Evolutionary conservation across 2,797 vertebrate genomes (phyloP).

Genomic region (Amphiprion clarkii): DNA sequence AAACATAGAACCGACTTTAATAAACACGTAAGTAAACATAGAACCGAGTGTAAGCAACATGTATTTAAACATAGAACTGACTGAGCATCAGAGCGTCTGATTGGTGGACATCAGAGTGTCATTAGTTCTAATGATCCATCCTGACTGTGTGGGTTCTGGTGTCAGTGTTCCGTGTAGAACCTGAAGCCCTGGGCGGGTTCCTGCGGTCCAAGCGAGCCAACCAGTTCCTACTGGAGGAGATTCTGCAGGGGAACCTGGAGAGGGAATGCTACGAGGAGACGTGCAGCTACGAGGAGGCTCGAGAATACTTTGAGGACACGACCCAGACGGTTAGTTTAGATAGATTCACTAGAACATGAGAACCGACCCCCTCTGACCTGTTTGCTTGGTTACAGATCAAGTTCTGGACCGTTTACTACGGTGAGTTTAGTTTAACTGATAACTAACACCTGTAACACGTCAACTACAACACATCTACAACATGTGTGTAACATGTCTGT

Average conservation of each 20-base stretch:
- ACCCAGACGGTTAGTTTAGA: slow-evolving; percentile 77
- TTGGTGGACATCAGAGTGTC: too few species aligned
- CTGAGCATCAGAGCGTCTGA: too few species aligned
- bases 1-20: too few species aligned
- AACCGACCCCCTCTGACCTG: neutral
- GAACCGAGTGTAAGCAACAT: too few species aligned
- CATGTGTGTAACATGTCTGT: too few species aligned
- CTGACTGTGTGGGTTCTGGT: too few species aligned
- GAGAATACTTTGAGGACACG: slow-evolving; percentile 89
- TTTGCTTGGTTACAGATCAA: slow-evolving; percentile 73
- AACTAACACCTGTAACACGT: too few species aligned
- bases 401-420: slow-evolving; percentile 88
- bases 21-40: too few species aligned
- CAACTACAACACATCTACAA: too few species aligned
- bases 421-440: slow-evolving; percentile 74
- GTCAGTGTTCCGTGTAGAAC: too few species aligned
- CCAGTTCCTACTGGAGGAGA: slow-evolving; percentile 87
- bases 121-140: too few species aligned
- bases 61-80: too few species aligned
- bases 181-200: slow-evolving; percentile 77
- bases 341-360: neutral
- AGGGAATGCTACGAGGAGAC: slow-evolving; percentile 91
- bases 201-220: slow-evolving; percentile 85
- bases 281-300: slow-evolving; percentile 90
- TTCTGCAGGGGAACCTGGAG: slow-evolving; percentile 91